Base-by-base conservation (phyloP, 2,888 invertebrate species). In the Ophion slaviceki region DNA sequence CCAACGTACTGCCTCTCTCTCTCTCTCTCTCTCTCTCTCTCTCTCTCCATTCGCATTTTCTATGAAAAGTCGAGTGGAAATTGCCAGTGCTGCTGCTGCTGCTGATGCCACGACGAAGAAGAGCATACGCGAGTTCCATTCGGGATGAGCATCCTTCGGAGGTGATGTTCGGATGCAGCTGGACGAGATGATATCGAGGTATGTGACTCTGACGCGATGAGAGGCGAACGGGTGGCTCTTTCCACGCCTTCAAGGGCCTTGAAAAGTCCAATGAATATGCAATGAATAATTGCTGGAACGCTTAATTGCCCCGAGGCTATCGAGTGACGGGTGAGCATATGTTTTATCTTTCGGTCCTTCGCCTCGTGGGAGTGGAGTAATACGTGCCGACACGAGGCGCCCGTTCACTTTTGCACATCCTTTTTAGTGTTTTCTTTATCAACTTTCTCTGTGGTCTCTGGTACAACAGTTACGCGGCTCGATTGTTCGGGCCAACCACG, bases 51-150 rank as follows among this genome's bases (percentile, higher is more conserved):
- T 36, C 67, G 66, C 70, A 85, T 83, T 87, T 87, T 87, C 84
- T 86, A 87, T 87, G 87, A 85, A 87, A 87, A 84, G 75, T 86
- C 84, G 82, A 85, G 86, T 86, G 84, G 84, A 84, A 87, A 86
- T 86, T 87, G 80, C 82, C 71, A 80, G 86, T 79, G 86, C 83
- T 86, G 86, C 85, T 77, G 80, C 40, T 75, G 77, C 47, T 72
- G 82, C 71, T 71, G 71, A 77, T 72, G 82, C 72, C 80, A 68
- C 80, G 59, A 75, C 47, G 82, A 83, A 83, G 80, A 83, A 68
- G 85, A 82, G 77, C 74, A 68, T 68, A 82, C 82, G 71, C 67
- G 72, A 61, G 86, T 77, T 77, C 82, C 82, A 79, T 57, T 71
- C 62, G 45, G 62, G 64, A 80, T 59, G 72, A 67, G 66, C 67